Percentiles rank a stretch among this genome's conserved stretches.
Evolutionary conservation across 2,113 vertebrate species (phyloP).

Genomic region (Proteles cristata): DNA sequence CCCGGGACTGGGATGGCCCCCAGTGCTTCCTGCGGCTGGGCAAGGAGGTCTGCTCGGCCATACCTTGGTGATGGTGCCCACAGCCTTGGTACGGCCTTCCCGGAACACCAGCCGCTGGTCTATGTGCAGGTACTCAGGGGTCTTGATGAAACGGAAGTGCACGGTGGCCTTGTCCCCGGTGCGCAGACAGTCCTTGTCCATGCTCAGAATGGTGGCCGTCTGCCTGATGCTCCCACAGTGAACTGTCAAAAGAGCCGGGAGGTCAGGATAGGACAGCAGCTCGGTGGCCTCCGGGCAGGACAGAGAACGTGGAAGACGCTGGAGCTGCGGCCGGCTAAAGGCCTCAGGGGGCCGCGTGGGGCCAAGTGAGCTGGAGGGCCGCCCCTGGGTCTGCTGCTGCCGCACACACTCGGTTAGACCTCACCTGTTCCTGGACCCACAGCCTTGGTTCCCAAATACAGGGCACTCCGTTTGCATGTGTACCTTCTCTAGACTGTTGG

Average conservation of each 20-base stretch:
- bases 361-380: neutral
- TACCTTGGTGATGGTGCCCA: constrained; percentile 99
- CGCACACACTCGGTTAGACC: neutral
- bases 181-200: constrained; percentile 97
- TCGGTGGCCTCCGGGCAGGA: neutral
- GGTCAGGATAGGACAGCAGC: neutral
- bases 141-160: constrained; percentile 99
- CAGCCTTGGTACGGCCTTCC: constrained; percentile 98
- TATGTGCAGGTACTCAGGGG: constrained; percentile 96
- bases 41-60: neutral
- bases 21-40: neutral
- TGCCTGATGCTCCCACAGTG: constrained; percentile 99
- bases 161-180: constrained; percentile 98
- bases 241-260: constrained; percentile 84
- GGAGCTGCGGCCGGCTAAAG: neutral
- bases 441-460: neutral
- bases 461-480: neutral
- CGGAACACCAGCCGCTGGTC: constrained; percentile 98
- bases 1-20: neutral
- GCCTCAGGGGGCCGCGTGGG: neutral
- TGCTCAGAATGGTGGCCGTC: constrained; percentile 97
- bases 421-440: too few species aligned
- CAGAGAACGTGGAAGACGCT: neutral
- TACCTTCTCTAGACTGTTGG: neutral
- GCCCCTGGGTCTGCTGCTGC: neutral